These are phyloP conservation scores for Drusus annulatus DNA, from an alignment of 1,140 invertebrate species.

Conservation along the genomic window DNA sequence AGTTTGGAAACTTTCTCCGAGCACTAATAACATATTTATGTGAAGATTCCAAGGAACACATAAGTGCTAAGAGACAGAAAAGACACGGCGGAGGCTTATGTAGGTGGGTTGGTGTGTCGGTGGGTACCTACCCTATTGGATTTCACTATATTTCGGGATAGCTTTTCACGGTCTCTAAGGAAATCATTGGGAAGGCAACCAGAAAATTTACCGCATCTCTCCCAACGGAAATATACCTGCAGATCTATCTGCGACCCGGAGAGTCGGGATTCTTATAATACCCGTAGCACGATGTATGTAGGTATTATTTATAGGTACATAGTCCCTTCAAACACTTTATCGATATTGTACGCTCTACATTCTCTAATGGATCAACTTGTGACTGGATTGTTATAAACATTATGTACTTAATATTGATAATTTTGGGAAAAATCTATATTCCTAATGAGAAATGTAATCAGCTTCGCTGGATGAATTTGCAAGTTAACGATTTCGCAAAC, in stretches of 20 bases:
- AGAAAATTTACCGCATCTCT: constrained; percentile 60
- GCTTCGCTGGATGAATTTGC: constrained; percentile 1
- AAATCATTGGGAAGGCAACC: constrained; percentile 63
- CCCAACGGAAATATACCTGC: constrained; percentile 59
- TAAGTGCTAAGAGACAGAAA: constrained; percentile 59
- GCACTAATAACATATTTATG: constrained; percentile 58
- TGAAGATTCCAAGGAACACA: constrained; percentile 49
- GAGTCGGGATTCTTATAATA: constrained; percentile 31
- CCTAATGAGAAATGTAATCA: constrained; percentile 20
- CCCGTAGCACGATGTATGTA: too few relatives aligned
- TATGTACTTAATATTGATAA: too few relatives aligned
- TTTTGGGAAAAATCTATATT: not conserved
- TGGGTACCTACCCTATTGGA: constrained; percentile 56
- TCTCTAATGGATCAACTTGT: too few relatives aligned
- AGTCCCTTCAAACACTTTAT: constrained; percentile 32
- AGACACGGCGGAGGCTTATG: constrained; percentile 58
- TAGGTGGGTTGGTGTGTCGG: too few relatives aligned
- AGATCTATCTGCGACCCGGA: constrained; percentile 58
- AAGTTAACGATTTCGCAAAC: constrained; percentile 7
- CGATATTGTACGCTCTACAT: not conserved
- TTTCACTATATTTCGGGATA: constrained; percentile 58
- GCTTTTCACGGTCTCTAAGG: constrained; percentile 62
- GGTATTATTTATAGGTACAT: constrained; percentile 1
- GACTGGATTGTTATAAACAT: too few relatives aligned
- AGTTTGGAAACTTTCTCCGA: constrained; percentile 42